Conservation (phyloP, 2,113 vertebrate genomes). For the Harpagus bidentatus region DNA sequence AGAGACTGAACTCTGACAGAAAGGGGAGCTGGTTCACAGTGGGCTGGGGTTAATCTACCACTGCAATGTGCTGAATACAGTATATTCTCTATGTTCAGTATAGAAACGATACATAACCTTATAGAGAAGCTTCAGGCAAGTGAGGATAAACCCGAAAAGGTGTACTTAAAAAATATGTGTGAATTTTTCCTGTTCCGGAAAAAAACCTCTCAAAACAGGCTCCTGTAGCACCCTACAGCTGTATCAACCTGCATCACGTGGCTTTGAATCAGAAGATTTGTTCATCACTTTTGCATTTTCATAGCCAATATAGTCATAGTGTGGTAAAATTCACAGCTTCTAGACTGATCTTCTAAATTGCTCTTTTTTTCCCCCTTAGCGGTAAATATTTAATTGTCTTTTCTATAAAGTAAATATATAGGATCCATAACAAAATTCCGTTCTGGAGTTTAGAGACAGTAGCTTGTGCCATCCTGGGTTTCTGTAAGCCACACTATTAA, state of each 20-base stretch:
- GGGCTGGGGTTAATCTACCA: background rate
- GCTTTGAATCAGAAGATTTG: background rate
- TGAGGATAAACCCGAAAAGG: background rate
- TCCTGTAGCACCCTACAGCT: background rate
- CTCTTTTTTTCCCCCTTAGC: background rate
- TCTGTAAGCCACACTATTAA: background rate
- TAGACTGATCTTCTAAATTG: background rate
- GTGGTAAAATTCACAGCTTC: background rate
- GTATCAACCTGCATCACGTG: background rate
- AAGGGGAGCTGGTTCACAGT: background rate
- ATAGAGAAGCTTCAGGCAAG: background rate
- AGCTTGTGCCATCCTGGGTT: background rate
- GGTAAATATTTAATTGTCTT: background rate
- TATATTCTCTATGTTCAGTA: background rate
- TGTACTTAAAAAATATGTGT: background rate
- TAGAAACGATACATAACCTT: background rate
- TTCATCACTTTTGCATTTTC: background rate
- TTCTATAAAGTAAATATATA: background rate
- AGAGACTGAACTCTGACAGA: background rate
- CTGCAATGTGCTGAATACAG: background rate
- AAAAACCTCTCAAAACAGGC: background rate
- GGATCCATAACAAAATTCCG: background rate
- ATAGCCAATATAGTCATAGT: background rate
- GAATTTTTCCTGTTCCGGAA: background rate
- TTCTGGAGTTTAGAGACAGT: background rate